Conservation (phyloP, 2,113 vertebrate species). For the Cheilinus undulatus region DNA sequence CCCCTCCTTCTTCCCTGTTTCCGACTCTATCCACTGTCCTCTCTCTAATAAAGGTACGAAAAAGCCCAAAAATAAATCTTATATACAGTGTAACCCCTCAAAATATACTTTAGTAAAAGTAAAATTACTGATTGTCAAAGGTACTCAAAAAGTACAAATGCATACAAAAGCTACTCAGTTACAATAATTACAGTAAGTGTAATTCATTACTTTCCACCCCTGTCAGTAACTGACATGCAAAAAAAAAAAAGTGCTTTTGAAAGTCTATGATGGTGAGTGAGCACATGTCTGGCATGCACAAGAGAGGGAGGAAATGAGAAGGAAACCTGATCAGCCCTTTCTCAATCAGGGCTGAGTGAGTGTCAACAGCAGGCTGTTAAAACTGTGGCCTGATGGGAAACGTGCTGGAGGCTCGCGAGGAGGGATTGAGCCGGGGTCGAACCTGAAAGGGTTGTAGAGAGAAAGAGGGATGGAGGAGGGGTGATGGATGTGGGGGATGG, state of each 20-base stretch:
- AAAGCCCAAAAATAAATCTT: no score
- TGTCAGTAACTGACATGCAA: slow-evolving; percentile 8
- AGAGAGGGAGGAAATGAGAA: slow-evolving; percentile 62
- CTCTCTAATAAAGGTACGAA: no score
- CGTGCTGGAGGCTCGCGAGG: slow-evolving; percentile 62
- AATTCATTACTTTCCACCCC: neutral
- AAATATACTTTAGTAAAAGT: no score
- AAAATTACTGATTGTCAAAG: no score
- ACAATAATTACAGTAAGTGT: no score
- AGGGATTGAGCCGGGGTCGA: slow-evolving; percentile 63
- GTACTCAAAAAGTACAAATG: no score
- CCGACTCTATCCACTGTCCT: no score
- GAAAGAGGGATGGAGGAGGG: slow-evolving; percentile 12
- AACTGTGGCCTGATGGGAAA: slow-evolving; percentile 75
- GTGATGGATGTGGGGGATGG: neutral
- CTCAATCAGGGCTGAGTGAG: slow-evolving; percentile 65
- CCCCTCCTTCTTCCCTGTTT: no score
- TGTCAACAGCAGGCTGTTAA: slow-evolving; percentile 74
- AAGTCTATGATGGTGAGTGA: slow-evolving; percentile 17
- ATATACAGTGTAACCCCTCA: no score
- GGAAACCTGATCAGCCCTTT: slow-evolving; percentile 50
- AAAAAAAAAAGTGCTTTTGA: slow-evolving; percentile 15
- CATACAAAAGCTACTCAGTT: no score
- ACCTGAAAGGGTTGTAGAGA: slow-evolving; percentile 52
- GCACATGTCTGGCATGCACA: neutral